Percentiles rank a stretch among this genome's conserved stretches.
These are phyloP conservation scores for Blera fallax DNA, from an alignment of 2,888 invertebrate species.

Conservation along the genomic window DNA sequence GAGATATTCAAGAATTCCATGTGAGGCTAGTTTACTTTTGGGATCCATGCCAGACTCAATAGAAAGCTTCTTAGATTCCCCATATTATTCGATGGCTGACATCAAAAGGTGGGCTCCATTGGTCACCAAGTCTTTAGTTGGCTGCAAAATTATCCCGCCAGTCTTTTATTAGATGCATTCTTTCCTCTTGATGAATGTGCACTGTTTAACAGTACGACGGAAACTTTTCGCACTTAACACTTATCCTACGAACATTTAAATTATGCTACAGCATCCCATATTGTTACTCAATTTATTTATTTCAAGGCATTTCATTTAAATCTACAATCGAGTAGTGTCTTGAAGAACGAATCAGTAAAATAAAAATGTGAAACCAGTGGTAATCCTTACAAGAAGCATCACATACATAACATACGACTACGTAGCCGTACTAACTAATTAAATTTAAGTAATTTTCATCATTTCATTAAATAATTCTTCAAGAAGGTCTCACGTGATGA, in stretches of 20 bases:
- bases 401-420: constrained; percentile 44
- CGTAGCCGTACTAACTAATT: constrained; percentile 18
- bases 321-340: constrained; percentile 8
- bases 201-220: too few species aligned
- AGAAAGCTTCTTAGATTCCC: too few species aligned
- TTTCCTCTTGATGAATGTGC: too few species aligned
- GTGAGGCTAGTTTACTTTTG: too few species aligned
- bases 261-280: background rate
- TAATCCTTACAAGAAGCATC: constrained; percentile 37
- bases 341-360: constrained; percentile 19
- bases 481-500: constrained; percentile 5
- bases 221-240: too few species aligned
- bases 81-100: too few species aligned
- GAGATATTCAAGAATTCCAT: too few species aligned
- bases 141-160: too few species aligned
- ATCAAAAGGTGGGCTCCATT: too few species aligned
- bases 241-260: background rate
- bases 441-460: constrained; percentile 40
- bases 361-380: background rate
- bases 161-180: too few species aligned
- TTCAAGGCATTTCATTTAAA: constrained; percentile 30
- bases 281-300: constrained; percentile 45
- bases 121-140: too few species aligned
- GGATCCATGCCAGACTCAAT: too few species aligned
- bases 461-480: constrained; percentile 23